Percentiles rank a stretch among this genome's conserved stretches.
phyloP scores from a whole-genome alignment of 2,113 vertebrate genomes.

The Aspiorhynchus laticeps region DNA sequence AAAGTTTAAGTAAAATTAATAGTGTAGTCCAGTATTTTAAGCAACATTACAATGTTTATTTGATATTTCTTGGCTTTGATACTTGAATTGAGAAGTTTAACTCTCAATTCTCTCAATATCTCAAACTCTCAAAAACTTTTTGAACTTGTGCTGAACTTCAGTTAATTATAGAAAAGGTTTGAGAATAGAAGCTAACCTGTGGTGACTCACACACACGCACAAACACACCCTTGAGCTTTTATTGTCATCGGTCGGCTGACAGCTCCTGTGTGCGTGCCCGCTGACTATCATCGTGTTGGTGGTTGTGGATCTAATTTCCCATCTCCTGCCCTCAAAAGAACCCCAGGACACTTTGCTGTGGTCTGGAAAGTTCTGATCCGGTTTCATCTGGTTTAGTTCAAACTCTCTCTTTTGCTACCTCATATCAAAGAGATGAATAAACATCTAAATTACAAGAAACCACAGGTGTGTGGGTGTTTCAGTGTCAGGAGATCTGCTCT shows the following conservation, averaged over 20 bases:
- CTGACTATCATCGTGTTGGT: background rate
- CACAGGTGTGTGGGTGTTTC: conserved; percentile 9
- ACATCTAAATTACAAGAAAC: conserved; percentile 29
- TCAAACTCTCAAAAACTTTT: background rate
- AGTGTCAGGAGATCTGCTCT: conserved; percentile 10
- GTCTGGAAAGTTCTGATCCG: conserved; percentile 4
- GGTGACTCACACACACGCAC: conserved; percentile 12
- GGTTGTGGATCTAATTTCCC: conserved; percentile 18
- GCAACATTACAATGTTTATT: background rate
- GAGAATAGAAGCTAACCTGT: background rate
- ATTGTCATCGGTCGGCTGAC: conserved; percentile 19
- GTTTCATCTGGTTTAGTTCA: conserved; percentile 33
- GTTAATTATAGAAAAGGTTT: conserved; percentile 11
- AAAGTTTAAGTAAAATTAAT: background rate
- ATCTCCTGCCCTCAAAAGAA: conserved; percentile 11
- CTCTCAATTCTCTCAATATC: background rate
- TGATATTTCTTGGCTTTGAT: background rate
- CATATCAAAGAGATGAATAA: conserved; percentile 23
- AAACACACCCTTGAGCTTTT: conserved; percentile 26
- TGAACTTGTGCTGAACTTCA: conserved; percentile 1
- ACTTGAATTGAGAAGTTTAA: background rate
- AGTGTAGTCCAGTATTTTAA: background rate
- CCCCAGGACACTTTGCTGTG: conserved; percentile 13
- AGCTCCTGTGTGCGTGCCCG: background rate
- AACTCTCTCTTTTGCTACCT: conserved; percentile 16